These are phyloP conservation scores for Stenotaenia linearis DNA, from an alignment of 2,888 invertebrate genomes.

Conservation along the genomic window DNA sequence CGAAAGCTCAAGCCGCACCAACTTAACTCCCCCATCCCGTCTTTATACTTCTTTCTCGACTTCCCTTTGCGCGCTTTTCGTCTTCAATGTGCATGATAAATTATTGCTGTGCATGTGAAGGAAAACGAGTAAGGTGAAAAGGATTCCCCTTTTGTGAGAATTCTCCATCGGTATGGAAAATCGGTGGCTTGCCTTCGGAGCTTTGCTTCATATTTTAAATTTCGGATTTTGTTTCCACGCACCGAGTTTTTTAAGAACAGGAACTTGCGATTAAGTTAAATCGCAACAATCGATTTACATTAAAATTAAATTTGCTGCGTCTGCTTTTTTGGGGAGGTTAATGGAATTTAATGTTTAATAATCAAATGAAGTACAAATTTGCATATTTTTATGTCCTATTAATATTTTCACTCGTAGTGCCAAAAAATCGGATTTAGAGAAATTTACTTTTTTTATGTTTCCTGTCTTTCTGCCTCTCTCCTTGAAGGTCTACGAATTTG, in stretches of 20 bases:
- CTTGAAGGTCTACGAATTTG: too few species aligned
- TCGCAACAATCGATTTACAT: too few species aligned
- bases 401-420: too few species aligned
- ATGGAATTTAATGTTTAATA: too few species aligned
- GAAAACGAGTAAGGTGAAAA: neutral
- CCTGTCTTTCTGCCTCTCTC: too few species aligned
- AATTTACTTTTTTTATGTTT: too few species aligned
- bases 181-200: neutral
- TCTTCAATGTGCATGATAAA: neutral
- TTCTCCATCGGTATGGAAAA: neutral
- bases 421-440: too few species aligned
- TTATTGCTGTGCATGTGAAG: neutral
- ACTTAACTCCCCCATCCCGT: neutral
- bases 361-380: too few species aligned
- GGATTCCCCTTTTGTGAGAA: neutral
- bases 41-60: neutral
- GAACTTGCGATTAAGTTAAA: too few species aligned
- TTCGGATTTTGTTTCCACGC: neutral
- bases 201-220: neutral
- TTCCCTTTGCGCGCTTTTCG: neutral
- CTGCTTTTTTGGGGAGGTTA: too few species aligned
- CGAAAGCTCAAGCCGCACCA: neutral
- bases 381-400: too few species aligned
- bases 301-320: too few species aligned
- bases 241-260: neutral